These are phyloP conservation scores for Porphyrio hochstetteri DNA, from an alignment of 2,113 vertebrate species.

Conservation along the genomic window DNA sequence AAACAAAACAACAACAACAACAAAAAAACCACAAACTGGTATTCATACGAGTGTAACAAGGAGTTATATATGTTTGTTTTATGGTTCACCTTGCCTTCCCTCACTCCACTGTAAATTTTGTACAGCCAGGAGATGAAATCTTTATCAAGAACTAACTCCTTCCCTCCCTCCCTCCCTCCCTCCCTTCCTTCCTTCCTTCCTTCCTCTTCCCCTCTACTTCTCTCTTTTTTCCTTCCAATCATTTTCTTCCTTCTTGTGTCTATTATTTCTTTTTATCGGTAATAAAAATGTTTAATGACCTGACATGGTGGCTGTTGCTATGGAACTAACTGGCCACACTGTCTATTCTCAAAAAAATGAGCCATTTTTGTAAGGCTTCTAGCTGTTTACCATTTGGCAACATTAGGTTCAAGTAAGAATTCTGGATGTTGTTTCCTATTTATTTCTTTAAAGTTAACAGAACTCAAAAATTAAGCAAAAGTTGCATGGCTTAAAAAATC, in stretches of 20 bases:
- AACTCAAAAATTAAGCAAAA: background rate
- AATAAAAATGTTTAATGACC: background rate
- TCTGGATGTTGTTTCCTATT: background rate
- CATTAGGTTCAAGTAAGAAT: background rate
- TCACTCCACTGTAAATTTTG: background rate
- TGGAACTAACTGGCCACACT: background rate
- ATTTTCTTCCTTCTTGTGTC: background rate
- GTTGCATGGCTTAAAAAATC: background rate
- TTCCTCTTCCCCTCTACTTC: background rate
- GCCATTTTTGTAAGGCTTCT: background rate
- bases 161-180: background rate
- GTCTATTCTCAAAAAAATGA: background rate
- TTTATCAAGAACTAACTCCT: background rate
- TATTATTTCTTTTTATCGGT: background rate
- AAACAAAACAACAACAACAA: background rate
- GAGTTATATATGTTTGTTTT: background rate
- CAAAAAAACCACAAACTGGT: background rate
- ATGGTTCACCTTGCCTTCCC: background rate
- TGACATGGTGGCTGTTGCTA: background rate
- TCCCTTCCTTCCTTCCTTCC: background rate
- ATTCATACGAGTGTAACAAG: background rate
- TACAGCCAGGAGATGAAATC: background rate
- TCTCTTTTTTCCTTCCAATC: background rate
- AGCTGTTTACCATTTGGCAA: background rate
- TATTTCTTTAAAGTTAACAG: background rate